Evolutionary conservation across 2,888 invertebrate genomes (phyloP).

Genomic region (Diaphora mendica): DNA sequence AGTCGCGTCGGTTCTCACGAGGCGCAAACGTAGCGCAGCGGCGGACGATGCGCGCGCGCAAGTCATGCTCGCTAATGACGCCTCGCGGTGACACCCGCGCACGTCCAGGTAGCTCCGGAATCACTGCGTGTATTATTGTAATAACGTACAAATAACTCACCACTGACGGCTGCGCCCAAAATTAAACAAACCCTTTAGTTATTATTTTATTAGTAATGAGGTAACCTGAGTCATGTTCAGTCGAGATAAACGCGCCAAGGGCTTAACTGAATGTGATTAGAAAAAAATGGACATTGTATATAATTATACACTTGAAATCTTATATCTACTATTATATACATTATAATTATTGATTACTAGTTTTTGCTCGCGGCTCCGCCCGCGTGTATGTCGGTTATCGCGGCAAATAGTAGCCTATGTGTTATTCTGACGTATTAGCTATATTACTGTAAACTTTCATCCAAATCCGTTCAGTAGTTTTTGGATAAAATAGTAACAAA

Average conservation of each 20-base stretch:
- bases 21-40: conserved; percentile 35
- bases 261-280: background rate
- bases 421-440: too few species aligned
- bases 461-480: too few species aligned
- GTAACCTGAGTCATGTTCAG: background rate
- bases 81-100: conserved; percentile 33
- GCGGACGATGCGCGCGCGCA: conserved; percentile 46
- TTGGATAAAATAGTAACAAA: too few species aligned
- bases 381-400: too few species aligned
- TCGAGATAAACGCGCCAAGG: background rate
- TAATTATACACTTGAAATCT: background rate
- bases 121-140: conserved; percentile 41
- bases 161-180: conserved; percentile 25
- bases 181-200: conserved; percentile 31
- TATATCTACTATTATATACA: background rate
- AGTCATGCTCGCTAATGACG: conserved; percentile 64
- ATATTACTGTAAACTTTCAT: too few species aligned
- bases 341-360: too few species aligned
- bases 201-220: conserved; percentile 14
- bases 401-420: too few species aligned
- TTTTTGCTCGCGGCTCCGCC: too few species aligned
- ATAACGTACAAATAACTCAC: conserved; percentile 42
- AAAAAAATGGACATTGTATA: background rate
- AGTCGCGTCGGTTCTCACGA: conserved; percentile 40
- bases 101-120: conserved; percentile 34